Evolutionary conservation across 2,888 invertebrate species (phyloP), one percentile per base, ranked within the genome.

Genomic region (Anaspis maculata): DNA sequence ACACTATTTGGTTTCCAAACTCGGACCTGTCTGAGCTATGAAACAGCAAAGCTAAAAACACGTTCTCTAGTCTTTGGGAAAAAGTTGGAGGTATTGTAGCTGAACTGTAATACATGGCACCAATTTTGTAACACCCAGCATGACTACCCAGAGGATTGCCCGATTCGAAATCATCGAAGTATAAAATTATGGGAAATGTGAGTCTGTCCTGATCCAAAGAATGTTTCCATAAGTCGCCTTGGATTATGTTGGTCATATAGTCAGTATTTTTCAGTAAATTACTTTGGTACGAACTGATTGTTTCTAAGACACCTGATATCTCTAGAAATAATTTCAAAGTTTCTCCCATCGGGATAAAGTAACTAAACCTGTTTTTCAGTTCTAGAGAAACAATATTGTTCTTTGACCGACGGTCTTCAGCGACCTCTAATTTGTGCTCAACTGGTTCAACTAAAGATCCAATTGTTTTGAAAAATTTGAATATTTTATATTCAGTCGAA

Each of bases 31-130:
- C 31, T 11, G 13, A 13, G 12, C 24, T 31, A 14, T 31, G 10
- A 25, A 31, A 31, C n/a, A 31, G 11, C 2, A 24, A 14, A n/a
- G 15, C 13, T 24, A 31, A 24, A 24, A 31, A 31, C 11, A 31
- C 24, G 13, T 31, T 31, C 2, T 23, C 12, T 10, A 31, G 13
- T 23, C 13, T 23, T 3, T 11, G 10, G 3, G 13, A 9, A 31
- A 12, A 31, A 6, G 19, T 15, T 25, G 31, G 31, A 15, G 31
- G 31, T 7, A 31, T 13, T 14, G 10, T 3, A 3, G 24, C 14
- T 3, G 24, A 4, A 13, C 9, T 24, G 13, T 13, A 13, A 14
- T 31, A 25, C 6, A 31, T 25, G 3, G 14, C 31, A 10, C 30
- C 22, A 10, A 19, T 11, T 22, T 30, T 25, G 13, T 6, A n/a